Percentiles rank a stretch among this genome's conserved stretches.
Evolutionary conservation across 2,888 invertebrate species (phyloP).

Genomic region (Sinopyrophorus schimmeli): DNA sequence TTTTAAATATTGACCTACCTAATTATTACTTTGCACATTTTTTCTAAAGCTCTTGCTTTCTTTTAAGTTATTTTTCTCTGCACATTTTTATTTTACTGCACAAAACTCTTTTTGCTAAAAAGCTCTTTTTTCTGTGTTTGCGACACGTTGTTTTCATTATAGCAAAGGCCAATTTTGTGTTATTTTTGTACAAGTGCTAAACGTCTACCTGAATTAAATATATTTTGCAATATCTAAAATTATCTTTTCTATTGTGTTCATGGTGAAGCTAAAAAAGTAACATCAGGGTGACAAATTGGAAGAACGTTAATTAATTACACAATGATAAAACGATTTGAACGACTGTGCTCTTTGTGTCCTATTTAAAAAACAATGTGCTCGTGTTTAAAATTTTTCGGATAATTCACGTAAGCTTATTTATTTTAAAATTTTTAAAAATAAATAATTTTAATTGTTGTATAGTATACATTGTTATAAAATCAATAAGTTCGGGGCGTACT

Average conservation of each 20-base stretch:
- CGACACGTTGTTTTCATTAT: constrained; percentile 15
- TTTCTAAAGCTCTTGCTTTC: constrained; percentile 11
- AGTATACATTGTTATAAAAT: constrained; percentile 45
- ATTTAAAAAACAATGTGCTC: neutral
- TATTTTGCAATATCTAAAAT: constrained; percentile 11
- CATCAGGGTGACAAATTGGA: neutral
- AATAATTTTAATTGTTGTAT: constrained; percentile 27
- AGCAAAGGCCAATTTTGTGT: constrained; percentile 17
- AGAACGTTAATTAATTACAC: no score
- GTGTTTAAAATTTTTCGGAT: neutral
- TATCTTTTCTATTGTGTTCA: constrained; percentile 1
- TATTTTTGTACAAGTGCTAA: constrained; percentile 15
- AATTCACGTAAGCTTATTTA: neutral
- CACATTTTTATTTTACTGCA: no score
- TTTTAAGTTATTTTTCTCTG: constrained; percentile 8
- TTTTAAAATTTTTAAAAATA: constrained; percentile 21
- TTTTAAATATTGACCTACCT: constrained; percentile 15
- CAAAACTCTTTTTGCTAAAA: no score
- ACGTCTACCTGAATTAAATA: neutral
- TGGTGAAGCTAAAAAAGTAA: neutral
- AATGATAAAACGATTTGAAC: no score
- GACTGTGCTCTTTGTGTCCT: neutral
- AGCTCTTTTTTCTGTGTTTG: constrained; percentile 1
- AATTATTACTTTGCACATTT: constrained; percentile 19
- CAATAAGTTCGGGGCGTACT: constrained; percentile 52